These are phyloP conservation scores for Morelia viridis DNA, from an alignment of 2,797 vertebrate species.

Conservation along the genomic window DNA sequence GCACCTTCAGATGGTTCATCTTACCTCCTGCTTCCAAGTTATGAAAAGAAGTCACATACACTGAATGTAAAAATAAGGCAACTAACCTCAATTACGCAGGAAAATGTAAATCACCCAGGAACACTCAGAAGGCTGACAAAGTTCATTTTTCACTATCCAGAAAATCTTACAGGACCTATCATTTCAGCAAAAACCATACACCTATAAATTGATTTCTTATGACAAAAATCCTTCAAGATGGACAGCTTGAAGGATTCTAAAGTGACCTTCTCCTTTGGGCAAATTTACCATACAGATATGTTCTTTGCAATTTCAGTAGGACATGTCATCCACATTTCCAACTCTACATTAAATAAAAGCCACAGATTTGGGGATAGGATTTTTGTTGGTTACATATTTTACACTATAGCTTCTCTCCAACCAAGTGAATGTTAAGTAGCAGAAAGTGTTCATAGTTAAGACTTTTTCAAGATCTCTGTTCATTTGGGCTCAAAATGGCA, in stretches of 20 bases:
- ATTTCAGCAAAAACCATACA: slow-evolving; percentile 48
- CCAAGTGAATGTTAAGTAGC: background rate
- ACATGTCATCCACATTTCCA: background rate
- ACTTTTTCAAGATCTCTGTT: too few relatives aligned
- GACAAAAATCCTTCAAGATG: slow-evolving; percentile 60
- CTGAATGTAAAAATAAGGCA: slow-evolving; percentile 31
- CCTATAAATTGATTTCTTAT: slow-evolving; percentile 61
- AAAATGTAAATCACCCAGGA: slow-evolving; percentile 46
- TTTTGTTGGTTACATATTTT: background rate
- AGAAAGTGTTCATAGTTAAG: background rate
- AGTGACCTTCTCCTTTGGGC: slow-evolving; percentile 47
- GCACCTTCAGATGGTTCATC: background rate
- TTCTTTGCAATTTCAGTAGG: background rate
- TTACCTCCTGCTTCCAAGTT: slow-evolving; percentile 26
- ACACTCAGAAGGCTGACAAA: slow-evolving; percentile 47
- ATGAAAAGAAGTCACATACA: slow-evolving; percentile 32
- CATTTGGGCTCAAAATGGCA: background rate
- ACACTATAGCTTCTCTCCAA: background rate
- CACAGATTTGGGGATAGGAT: background rate
- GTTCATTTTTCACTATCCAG: slow-evolving; percentile 56
- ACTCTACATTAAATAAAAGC: fast-evolving
- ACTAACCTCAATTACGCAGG: slow-evolving; percentile 22
- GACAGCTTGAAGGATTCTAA: slow-evolving; percentile 48
- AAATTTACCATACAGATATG: slow-evolving; percentile 41
- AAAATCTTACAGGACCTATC: slow-evolving; percentile 52